These are phyloP conservation scores for Leptopilina drosophilae DNA, from an alignment of 2,888 invertebrate species.

Conservation along the genomic window DNA sequence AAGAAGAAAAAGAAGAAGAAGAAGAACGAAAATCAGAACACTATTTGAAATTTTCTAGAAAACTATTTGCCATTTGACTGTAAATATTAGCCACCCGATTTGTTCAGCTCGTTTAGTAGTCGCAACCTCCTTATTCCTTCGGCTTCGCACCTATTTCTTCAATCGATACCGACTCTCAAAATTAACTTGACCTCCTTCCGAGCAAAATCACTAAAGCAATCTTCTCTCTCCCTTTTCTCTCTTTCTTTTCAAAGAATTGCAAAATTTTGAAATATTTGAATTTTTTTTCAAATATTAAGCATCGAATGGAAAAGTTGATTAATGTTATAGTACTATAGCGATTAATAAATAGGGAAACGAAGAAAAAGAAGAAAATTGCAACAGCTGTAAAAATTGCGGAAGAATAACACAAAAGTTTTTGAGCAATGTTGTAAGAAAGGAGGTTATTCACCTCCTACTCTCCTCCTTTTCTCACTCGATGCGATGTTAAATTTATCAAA, in stretches of 20 bases:
- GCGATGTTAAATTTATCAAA: slow-evolving; percentile 29
- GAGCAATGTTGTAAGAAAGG: background rate
- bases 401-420: slow-evolving; percentile 15
- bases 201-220: background rate
- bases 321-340: no score
- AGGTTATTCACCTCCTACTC: slow-evolving; percentile 25
- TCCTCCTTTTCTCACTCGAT: no score
- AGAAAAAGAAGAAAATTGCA: background rate
- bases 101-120: slow-evolving; percentile 51
- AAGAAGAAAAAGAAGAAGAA: no score
- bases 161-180: slow-evolving; percentile 30
- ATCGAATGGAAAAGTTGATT: no score
- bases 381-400: slow-evolving; percentile 7
- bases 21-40: no score
- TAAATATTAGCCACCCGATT: slow-evolving; percentile 58
- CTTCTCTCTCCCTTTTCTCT: no score
- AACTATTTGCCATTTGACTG: slow-evolving; percentile 57
- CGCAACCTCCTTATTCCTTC: slow-evolving; percentile 47
- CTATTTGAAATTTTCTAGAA: slow-evolving; percentile 53
- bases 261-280: no score
- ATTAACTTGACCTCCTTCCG: slow-evolving; percentile 31
- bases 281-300: no score
- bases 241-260: no score
- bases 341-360: no score
- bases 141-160: slow-evolving; percentile 19